Evolutionary conservation across 2,797 vertebrate species (phyloP).

Genomic region (Oryzias sinensis): DNA sequence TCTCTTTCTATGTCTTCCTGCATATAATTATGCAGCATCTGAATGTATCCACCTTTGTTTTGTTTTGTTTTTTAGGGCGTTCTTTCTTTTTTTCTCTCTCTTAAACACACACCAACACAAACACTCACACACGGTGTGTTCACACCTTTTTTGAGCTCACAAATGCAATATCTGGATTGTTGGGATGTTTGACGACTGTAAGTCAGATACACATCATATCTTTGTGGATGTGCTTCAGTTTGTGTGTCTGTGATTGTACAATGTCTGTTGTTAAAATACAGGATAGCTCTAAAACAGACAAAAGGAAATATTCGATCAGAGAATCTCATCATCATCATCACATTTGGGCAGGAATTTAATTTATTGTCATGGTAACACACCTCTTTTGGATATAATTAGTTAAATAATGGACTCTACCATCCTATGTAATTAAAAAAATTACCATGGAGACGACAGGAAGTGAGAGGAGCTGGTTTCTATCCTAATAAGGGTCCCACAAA

Average conservation of each 20-base stretch:
- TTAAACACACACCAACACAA: slow-evolving; percentile 9
- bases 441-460: neutral
- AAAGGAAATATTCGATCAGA: slow-evolving; percentile 2
- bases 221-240: neutral
- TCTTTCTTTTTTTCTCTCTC: neutral
- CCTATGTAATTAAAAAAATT: neutral
- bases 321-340: slow-evolving; percentile 2
- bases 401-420: slow-evolving; percentile 5
- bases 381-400: slow-evolving; percentile 5
- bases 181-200: slow-evolving; percentile 29
- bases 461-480: too few species aligned
- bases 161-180: slow-evolving; percentile 29
- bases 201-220: slow-evolving; percentile 23
- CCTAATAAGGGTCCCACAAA: neutral
- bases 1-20: slow-evolving; percentile 21
- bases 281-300: slow-evolving; percentile 16
- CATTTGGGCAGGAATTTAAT: slow-evolving; percentile 42
- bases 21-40: slow-evolving; percentile 22
- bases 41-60: slow-evolving; percentile 13
- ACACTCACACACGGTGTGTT: slow-evolving; percentile 5
- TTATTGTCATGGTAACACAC: slow-evolving; percentile 29
- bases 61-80: neutral
- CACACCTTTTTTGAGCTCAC: slow-evolving; percentile 30
- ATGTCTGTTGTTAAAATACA: slow-evolving; percentile 23
- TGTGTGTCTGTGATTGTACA: neutral